Conservation (phyloP, 2,888 invertebrate genomes). For the Melanophora roralis region DNA sequence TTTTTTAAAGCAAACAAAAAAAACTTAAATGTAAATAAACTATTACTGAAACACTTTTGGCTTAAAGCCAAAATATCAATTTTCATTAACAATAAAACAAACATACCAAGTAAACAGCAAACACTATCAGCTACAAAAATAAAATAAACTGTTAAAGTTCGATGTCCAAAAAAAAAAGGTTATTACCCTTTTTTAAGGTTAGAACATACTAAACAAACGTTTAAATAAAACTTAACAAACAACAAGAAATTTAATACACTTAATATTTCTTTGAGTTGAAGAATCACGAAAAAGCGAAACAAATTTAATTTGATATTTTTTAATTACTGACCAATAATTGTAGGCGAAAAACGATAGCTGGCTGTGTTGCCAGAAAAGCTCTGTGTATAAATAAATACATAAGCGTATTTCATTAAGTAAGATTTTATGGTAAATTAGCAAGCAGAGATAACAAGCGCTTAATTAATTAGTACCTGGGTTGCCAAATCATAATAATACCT, state of each 20-base stretch:
- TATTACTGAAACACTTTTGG: constrained; percentile 46
- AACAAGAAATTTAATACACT: not conserved
- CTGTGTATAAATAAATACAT: no score
- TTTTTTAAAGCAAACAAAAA: not conserved
- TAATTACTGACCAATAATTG: constrained; percentile 38
- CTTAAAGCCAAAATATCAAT: constrained; percentile 58
- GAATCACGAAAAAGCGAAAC: not conserved
- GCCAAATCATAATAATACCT: no score
- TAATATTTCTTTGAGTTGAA: no score
- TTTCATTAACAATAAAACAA: constrained; percentile 51
- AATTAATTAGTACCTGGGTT: no score
- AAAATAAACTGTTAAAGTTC: constrained; percentile 17
- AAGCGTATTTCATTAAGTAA: no score
- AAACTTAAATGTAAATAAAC: not conserved
- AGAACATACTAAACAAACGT: not conserved
- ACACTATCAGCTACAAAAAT: not conserved
- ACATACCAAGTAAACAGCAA: constrained; percentile 13
- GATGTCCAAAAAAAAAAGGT: constrained; percentile 20
- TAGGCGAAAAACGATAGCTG: not conserved
- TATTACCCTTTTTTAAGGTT: constrained; percentile 23
- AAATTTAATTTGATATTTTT: constrained; percentile 33
- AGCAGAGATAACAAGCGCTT: no score
- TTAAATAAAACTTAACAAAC: not conserved
- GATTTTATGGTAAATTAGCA: no score
- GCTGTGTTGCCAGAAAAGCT: not conserved